Evolutionary conservation across 2,797 vertebrate genomes (phyloP).

Genomic region (Eospalax fontanierii): DNA sequence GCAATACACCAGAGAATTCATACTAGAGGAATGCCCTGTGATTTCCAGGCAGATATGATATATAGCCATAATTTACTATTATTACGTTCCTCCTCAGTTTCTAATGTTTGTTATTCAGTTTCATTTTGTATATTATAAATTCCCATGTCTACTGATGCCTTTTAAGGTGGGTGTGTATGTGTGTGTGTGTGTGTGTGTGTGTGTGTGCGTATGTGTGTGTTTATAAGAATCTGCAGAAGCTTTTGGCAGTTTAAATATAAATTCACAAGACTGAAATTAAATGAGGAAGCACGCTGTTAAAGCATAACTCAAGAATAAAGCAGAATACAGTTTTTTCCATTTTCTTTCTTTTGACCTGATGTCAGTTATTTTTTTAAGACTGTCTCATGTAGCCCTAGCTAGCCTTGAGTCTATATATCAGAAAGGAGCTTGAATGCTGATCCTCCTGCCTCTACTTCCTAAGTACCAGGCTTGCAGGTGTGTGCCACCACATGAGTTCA

Average conservation of each 20-base stretch:
- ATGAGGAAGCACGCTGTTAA: not conserved
- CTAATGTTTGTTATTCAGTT: not conserved
- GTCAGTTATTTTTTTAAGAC: not conserved
- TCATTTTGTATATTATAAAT: not conserved
- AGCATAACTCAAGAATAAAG: slow-evolving; percentile 7
- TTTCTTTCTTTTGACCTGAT: not conserved
- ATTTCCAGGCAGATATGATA: not conserved
- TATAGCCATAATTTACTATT: not conserved
- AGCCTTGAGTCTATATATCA: not conserved
- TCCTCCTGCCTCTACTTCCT: not conserved
- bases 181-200: not conserved
- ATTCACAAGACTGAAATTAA: not conserved
- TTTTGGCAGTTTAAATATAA: slow-evolving; percentile 15
- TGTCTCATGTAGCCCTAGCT: not conserved
- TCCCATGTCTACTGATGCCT: not conserved
- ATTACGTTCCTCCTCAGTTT: not conserved
- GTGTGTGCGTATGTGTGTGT: not conserved
- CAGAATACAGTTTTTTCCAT: not conserved
- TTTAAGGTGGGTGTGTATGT: not conserved
- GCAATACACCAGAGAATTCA: not conserved
- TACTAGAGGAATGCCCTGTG: not conserved
- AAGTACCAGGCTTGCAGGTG: not conserved
- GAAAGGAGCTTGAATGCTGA: not conserved
- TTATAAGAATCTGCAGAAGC: not conserved
- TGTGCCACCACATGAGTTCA: too few species aligned